Conservation (phyloP, 2,797 vertebrate species). For the Hemibagrus guttatus region DNA sequence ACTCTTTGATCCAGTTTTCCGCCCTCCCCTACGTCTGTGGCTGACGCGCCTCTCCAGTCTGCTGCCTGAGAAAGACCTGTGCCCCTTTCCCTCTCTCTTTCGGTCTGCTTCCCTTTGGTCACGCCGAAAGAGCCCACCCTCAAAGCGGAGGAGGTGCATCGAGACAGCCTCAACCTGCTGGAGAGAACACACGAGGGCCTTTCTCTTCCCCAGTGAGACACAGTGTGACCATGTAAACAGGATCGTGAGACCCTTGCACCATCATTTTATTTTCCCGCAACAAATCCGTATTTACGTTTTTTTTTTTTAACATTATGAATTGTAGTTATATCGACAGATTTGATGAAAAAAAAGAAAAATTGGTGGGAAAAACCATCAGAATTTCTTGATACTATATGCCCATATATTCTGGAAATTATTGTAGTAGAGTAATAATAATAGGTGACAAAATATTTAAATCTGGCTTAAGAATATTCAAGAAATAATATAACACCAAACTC, state of each 20-base stretch:
- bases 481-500: neutral
- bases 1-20: slow-evolving; percentile 81
- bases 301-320: neutral
- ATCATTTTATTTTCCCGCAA: slow-evolving; percentile 16
- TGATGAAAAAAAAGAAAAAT: neutral
- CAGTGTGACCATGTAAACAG: slow-evolving; percentile 43
- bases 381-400: neutral
- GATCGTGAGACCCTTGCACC: slow-evolving; percentile 35
- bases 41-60: slow-evolving; percentile 79
- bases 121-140: slow-evolving; percentile 68
- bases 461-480: neutral
- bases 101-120: slow-evolving; percentile 72
- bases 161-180: slow-evolving; percentile 52
- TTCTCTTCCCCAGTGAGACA: slow-evolving; percentile 49
- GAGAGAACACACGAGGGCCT: slow-evolving; percentile 44
- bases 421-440: neutral
- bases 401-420: neutral
- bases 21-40: slow-evolving; percentile 70
- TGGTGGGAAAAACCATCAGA: no score
- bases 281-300: neutral
- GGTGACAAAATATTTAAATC: neutral
- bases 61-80: slow-evolving; percentile 64
- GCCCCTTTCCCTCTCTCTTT: slow-evolving; percentile 56
- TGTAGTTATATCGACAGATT: neutral
- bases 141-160: slow-evolving; percentile 61